Base-by-base conservation (phyloP, 2,797 vertebrate species). In the Peromyscus melanophrys region DNA sequence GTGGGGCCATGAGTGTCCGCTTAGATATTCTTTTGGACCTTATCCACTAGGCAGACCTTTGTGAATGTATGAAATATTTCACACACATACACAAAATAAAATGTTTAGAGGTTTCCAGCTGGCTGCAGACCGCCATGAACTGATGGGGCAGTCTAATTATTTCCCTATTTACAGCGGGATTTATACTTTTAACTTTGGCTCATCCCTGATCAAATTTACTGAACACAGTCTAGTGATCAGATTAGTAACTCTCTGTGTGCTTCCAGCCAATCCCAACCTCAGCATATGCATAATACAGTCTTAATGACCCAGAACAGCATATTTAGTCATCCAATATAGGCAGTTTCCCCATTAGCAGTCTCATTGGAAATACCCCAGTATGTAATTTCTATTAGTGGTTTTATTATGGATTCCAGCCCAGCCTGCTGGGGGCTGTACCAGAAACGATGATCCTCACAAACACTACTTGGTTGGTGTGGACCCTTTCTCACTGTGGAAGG, bases 281-380 rank as follows among this genome's bases (percentile, higher is more conserved):
- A 97, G 95, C 97, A 96, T 98, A 98, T 97, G 98, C 96, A 94
- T 98, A 97, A 97, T 96, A 89, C 89, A 97, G 57, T 96, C 96
- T 97, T 98, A 98, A 98, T 98, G 97, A 92, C 90, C 96, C 96
- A 96, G 97, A 98, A 97, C 97, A 97, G 73, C 96, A 92, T 94
- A 97, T 97, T 97, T 97, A 96, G 97, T 96, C 94, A 94, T 97
- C 82, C 89, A 84, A 65, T 84, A 43, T 49, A 96, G 91, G 95
- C 97, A 88, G 83, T 94, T 90, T 96, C 65, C 96, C 83, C 96
- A 96, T 98, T 98, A 98, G 83, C 91, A 75, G 83, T 81, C 96
- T 97, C 86, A 88, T 0, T 14, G 71, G 92, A 97, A 96, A 96
- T 96, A 93, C 97, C 90, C 89, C 93, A 95, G 94, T 96, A 98